A percentile compares a stretch with the other conserved stretches of the same genome.
Conservation (phyloP, 2,888 invertebrate genomes). For the Limnephilus auricula region DNA sequence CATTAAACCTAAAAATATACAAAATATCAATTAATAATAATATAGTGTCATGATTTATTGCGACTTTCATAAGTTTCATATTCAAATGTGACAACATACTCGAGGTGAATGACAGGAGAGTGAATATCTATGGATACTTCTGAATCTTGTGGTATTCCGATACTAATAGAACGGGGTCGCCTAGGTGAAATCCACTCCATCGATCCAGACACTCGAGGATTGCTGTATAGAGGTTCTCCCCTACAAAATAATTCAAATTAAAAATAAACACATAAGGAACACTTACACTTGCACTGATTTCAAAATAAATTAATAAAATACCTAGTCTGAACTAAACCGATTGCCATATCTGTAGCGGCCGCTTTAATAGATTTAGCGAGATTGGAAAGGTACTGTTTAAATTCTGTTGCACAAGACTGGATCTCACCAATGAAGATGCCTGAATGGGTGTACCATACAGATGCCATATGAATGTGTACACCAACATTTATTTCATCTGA, state of each 20-base stretch:
- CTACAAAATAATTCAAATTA: constrained; percentile 69
- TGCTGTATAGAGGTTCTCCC: constrained; percentile 78
- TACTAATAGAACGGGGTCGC: constrained; percentile 72
- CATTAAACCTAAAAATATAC: constrained; percentile 79
- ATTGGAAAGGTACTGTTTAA: constrained; percentile 91
- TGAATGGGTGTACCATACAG: constrained; percentile 96
- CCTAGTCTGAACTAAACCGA: constrained; percentile 89
- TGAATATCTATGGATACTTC: constrained; percentile 56
- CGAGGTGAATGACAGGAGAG: constrained; percentile 56
- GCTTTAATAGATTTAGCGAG: constrained; percentile 91
- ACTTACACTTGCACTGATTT: neutral
- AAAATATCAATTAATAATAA: neutral
- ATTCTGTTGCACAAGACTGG: constrained; percentile 92
- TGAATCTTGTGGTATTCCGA: constrained; percentile 69
- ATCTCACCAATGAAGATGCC: constrained; percentile 91
- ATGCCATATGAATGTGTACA: constrained; percentile 84
- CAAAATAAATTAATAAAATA: constrained; percentile 61
- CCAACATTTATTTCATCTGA: constrained; percentile 70
- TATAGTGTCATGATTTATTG: neutral
- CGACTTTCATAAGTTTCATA: neutral
- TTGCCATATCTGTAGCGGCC: constrained; percentile 96
- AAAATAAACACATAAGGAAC: constrained; percentile 19
- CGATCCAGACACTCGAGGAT: constrained; percentile 76
- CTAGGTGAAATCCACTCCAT: constrained; percentile 74
- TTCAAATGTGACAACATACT: constrained; percentile 52